phyloP scores from a whole-genome alignment of 92 coral and sea anemone species.

The Phenganax marumi region DNA sequence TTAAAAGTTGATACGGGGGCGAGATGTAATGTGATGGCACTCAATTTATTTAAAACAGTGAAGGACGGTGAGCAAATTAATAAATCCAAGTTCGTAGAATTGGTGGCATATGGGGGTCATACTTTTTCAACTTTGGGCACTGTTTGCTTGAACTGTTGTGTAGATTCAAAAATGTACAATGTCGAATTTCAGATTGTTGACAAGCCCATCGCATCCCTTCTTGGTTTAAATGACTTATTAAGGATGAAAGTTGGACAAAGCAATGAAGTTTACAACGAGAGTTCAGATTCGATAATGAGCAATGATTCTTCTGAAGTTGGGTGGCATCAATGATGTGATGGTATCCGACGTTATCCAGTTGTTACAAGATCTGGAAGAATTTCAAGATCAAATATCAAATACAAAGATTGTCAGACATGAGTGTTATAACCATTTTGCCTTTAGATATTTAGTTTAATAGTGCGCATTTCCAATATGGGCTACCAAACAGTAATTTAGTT shows the following conservation, averaged over 20 bases:
- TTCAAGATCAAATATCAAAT: neutral
- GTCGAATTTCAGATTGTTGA: conserved; percentile 51
- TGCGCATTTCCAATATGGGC: too few species aligned
- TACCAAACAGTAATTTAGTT: too few species aligned
- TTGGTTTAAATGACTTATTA: conserved; percentile 48
- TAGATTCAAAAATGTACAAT: conserved; percentile 28
- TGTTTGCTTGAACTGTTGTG: neutral
- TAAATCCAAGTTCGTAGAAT: conserved; percentile 32
- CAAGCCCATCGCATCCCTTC: conserved; percentile 42
- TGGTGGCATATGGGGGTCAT: conserved; percentile 53
- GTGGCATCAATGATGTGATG: neutral
- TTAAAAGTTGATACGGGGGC: conserved; percentile 47
- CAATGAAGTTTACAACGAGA: neutral
- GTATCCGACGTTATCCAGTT: neutral
- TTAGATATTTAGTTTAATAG: too few species aligned
- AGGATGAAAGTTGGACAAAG: conserved; percentile 15
- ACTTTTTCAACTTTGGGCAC: conserved; percentile 44
- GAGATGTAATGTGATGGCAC: conserved; percentile 45
- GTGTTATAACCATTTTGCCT: too few species aligned
- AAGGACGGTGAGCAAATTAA: conserved; percentile 26
- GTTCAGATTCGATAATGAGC: neutral
- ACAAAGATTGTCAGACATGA: neutral
- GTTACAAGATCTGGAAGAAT: neutral
- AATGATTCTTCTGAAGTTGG: too few species aligned
- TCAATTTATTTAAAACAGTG: conserved; percentile 37